These are phyloP conservation scores for Amphipoea lucens DNA, from an alignment of 2,888 invertebrate species.

Conservation along the genomic window DNA sequence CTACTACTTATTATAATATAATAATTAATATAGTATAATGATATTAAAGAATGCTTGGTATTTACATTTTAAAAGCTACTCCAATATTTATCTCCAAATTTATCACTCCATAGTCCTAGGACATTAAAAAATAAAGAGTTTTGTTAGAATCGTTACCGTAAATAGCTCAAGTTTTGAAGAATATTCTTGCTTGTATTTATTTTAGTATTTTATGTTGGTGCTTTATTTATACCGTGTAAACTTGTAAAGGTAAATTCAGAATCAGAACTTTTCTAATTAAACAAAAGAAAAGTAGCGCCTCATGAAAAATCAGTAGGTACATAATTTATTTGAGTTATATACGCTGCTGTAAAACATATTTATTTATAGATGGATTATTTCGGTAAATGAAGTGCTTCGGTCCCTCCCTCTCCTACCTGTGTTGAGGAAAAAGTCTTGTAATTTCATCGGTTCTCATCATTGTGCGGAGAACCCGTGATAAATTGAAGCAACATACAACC, in stretches of 20 bases:
- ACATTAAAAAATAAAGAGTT: constrained; percentile 31
- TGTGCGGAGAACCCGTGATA: background rate
- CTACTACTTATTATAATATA: background rate
- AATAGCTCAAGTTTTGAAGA: constrained; percentile 22
- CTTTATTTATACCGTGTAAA: background rate
- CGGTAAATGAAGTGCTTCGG: constrained; percentile 4
- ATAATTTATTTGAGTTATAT: background rate
- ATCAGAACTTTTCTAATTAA: background rate
- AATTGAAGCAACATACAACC: constrained; percentile 7
- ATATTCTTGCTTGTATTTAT: constrained; percentile 6
- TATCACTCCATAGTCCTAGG: constrained; percentile 25
- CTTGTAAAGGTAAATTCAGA: background rate
- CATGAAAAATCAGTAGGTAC: background rate
- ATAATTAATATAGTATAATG: too few species aligned
- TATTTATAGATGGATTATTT: background rate
- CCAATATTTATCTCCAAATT: constrained; percentile 13
- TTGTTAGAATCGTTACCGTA: constrained; percentile 1
- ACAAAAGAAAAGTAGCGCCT: background rate
- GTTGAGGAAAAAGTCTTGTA: constrained; percentile 8
- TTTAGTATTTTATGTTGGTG: background rate
- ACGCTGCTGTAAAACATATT: background rate
- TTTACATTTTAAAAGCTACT: background rate
- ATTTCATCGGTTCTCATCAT: background rate
- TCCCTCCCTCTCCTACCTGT: background rate
- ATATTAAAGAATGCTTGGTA: background rate